Percentiles rank a stretch among this genome's conserved stretches.
phyloP scores from a whole-genome alignment of 2,888 invertebrate species.

The Tinea semifulvella region DNA sequence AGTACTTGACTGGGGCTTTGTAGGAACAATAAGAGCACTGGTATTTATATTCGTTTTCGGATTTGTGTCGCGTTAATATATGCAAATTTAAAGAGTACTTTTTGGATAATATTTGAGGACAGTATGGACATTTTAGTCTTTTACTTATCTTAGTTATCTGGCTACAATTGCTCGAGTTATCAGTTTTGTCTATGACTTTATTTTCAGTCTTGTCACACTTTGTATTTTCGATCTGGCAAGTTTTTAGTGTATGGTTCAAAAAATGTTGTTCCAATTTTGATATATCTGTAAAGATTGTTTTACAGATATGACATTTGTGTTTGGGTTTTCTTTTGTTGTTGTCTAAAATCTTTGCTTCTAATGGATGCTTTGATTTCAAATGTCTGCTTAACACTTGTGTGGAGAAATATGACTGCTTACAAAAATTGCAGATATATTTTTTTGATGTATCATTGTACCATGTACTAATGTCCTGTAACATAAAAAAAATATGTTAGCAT shows the following conservation, averaged over 20 bases:
- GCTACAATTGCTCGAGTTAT: constrained; percentile 11
- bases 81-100: constrained; percentile 10
- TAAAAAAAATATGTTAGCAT: too few species aligned
- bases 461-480: not conserved
- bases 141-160: not conserved
- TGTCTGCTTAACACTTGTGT: constrained; percentile 27
- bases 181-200: constrained; percentile 1
- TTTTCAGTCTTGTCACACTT: not conserved
- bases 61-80: constrained; percentile 11
- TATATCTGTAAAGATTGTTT: constrained; percentile 21
- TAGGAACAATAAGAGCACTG: constrained; percentile 9
- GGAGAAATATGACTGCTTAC: constrained; percentile 27
- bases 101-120: not conserved
- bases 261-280: constrained; percentile 24
- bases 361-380: constrained; percentile 26
- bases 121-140: constrained; percentile 13
- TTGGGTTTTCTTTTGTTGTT: constrained; percentile 24
- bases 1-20: constrained; percentile 14
- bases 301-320: constrained; percentile 28
- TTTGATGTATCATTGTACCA: constrained; percentile 18
- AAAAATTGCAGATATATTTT: constrained; percentile 28
- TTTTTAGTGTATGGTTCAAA: constrained; percentile 19
- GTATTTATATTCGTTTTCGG: constrained; percentile 8
- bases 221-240: not conserved
- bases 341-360: constrained; percentile 21